Conservation (phyloP, 2,113 vertebrate genomes). For the Cranoglanis bouderius region DNA sequence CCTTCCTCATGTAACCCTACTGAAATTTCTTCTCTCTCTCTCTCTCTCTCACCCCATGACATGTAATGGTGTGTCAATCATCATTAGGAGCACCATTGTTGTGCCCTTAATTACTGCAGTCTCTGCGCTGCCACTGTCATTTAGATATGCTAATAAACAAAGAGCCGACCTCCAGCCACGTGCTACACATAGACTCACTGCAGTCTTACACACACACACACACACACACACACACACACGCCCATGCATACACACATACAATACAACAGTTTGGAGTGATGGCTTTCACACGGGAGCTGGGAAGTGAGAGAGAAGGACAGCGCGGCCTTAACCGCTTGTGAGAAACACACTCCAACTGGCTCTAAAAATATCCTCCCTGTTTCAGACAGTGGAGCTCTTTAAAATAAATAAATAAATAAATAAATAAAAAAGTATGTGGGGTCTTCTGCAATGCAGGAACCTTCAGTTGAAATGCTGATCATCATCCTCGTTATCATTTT, state of each 20-base stretch:
- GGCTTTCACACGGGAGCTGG: slow-evolving; percentile 25
- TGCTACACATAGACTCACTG: slow-evolving; percentile 28
- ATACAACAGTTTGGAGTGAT: slow-evolving; percentile 14
- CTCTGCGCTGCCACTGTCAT: slow-evolving; percentile 54
- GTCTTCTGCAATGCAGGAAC: neutral
- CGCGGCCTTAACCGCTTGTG: neutral
- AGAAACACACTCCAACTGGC: neutral
- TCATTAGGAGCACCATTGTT: slow-evolving; percentile 56
- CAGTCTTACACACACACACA: neutral
- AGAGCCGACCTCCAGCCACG: slow-evolving; percentile 46
- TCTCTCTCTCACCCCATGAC: slow-evolving; percentile 32
- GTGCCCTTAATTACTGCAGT: slow-evolving; percentile 54
- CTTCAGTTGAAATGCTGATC: neutral
- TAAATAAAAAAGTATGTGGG: neutral
- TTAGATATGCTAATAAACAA: slow-evolving; percentile 60
- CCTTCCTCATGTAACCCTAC: slow-evolving; percentile 26
- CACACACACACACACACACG: neutral
- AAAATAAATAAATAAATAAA: neutral
- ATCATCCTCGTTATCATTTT: neutral
- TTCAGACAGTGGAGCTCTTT: neutral
- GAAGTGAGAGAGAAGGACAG: slow-evolving; percentile 29
- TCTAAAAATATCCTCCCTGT: slow-evolving; percentile 5
- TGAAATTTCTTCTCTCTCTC: slow-evolving; percentile 16
- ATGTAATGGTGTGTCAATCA: slow-evolving; percentile 57
- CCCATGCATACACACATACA: neutral